Base-by-base conservation (phyloP, 2,113 vertebrate genomes). In the Caranx melampygus region DNA sequence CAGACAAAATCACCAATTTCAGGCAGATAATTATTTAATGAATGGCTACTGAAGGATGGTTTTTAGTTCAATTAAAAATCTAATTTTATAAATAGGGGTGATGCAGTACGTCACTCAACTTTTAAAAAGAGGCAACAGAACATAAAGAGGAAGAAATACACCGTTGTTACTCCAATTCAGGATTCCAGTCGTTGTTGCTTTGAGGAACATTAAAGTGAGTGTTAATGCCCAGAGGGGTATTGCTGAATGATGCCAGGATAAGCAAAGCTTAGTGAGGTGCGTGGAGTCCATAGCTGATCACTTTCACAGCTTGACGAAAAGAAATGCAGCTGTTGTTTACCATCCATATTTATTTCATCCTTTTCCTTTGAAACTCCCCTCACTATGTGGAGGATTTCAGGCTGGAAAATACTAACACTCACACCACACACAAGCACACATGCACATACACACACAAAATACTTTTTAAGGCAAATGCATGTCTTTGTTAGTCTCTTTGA, bases 281-380 rank as follows among this genome's bases (percentile, higher is more conserved):
- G 20, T 26, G 18, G 70, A 58, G 77, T 84, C 79, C 68, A 84
- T 62, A 65, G 74, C 69, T 85, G 88, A 88, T 88, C 84, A 83
- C 78, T 78, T 87, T 83, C 75, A 86, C 79, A 87, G 82, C 77
- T 54, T 73, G 55, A 64, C 20, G 54, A 82, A 79, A 81, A 77
- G 11, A 84, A 83, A 81, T 60, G 47, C 40, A 70, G 51, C 14
- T 40, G 78, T 75, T 91, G 84, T 92, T 92, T 90, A 87, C 58
- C 68, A 34, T 65, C 51, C 57, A 70, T 66, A 64, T 79, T 84
- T 14, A 68, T 65, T 82, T 70, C 31, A 82, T 59, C 42, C 21
- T 18, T 75, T 71, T 81, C 74, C 78, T 89, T 86, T 91, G 79
- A 91, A 84, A 26, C 26, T 63, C 51, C 3, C 57, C 34, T 64